Percentiles rank a stretch among this genome's conserved stretches.
phyloP scores from a whole-genome alignment of 1,140 invertebrate species.

The Sitodiplosis mosellana region DNA sequence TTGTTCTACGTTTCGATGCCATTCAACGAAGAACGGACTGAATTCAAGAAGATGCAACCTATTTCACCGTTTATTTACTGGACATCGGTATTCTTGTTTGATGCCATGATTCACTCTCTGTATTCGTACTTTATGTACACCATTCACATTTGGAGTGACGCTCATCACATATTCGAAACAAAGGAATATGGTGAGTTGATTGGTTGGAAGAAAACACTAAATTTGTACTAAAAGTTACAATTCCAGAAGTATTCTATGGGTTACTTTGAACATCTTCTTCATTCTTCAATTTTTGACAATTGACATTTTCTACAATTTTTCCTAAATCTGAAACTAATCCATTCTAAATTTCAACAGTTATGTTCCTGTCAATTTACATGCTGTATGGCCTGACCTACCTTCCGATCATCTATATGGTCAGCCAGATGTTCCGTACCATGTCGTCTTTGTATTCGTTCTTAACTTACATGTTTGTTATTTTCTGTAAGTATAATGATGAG shows the following conservation, averaged over 20 bases:
- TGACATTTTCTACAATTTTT: not conserved
- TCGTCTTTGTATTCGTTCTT: constrained; percentile 21
- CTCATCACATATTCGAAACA: not conserved
- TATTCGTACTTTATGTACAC: constrained; percentile 6
- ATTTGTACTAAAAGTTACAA: not conserved
- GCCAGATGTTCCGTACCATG: constrained; percentile 19
- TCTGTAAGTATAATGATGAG: constrained; percentile 12
- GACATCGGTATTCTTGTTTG: constrained; percentile 13
- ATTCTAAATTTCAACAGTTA: not conserved
- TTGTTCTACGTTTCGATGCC: constrained; percentile 20
- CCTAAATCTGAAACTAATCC: not conserved
- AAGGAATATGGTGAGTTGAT: not conserved
- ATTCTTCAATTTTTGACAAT: too few relatives aligned
- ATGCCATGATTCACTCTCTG: constrained; percentile 9
- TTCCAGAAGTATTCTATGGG: too few relatives aligned
- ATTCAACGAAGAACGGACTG: constrained; percentile 15
- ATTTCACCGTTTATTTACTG: constrained; percentile 18
- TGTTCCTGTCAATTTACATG: not conserved
- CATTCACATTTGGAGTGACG: not conserved
- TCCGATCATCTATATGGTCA: constrained; percentile 17
- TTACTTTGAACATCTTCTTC: not conserved
- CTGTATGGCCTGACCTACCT: constrained; percentile 19
- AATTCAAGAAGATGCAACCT: constrained; percentile 19
- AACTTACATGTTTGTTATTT: constrained; percentile 18
- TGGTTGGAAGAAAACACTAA: not conserved